Evolutionary conservation across 2,888 invertebrate genomes (phyloP).

Genomic region (Himalopsyche japonica): DNA sequence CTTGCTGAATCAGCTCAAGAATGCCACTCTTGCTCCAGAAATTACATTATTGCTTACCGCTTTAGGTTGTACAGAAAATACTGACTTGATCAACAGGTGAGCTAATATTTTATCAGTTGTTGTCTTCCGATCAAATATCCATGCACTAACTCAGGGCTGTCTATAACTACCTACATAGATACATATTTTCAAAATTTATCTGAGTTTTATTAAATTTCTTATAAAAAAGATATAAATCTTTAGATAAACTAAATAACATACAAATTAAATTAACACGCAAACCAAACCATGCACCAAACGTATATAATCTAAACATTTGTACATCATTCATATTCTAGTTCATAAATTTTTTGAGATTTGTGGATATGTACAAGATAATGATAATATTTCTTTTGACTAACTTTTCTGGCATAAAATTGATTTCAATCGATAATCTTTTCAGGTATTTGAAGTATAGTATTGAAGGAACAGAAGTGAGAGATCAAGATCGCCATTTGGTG

Average conservation of each 20-base stretch:
- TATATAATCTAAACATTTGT: no score
- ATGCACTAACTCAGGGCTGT: background rate
- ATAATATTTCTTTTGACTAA: background rate
- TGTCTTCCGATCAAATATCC: background rate
- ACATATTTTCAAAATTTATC: no score
- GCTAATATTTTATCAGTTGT: conserved; percentile 14
- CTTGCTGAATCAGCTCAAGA: conserved; percentile 60
- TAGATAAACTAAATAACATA: no score
- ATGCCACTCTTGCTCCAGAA: conserved; percentile 62
- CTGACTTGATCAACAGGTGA: conserved; percentile 58
- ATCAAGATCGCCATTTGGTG: conserved; percentile 54
- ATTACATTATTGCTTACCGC: conserved; percentile 62
- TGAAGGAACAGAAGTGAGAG: conserved; percentile 49
- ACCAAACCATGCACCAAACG: no score
- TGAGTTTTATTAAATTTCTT: no score
- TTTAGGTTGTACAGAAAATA: conserved; percentile 66
- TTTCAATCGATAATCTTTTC: conserved; percentile 11
- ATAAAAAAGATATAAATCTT: no score
- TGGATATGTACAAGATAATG: no score
- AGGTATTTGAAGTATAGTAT: conserved; percentile 52
- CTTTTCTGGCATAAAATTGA: background rate
- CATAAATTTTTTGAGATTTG: no score
- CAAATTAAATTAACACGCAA: no score
- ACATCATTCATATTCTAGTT: no score
- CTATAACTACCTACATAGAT: no score